Percentiles rank a stretch among this genome's conserved stretches.
phyloP scores from a whole-genome alignment of 2,888 invertebrate genomes.

The Meandrusa payeni region DNA sequence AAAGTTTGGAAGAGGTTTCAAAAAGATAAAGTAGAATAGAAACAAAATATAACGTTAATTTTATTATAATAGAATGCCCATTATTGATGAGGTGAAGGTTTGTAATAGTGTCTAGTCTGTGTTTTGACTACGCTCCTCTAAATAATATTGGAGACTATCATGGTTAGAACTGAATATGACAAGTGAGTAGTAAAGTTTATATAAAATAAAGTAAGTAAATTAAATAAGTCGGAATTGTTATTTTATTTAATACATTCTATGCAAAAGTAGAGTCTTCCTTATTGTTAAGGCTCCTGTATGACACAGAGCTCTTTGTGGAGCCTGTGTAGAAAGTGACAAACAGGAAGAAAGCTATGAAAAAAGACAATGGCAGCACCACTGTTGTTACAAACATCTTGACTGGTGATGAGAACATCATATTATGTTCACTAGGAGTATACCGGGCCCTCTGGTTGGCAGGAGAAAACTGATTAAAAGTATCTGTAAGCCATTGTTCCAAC shows the following conservation, averaged over 20 bases:
- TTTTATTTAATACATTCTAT: constrained; percentile 14
- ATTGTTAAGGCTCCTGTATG: constrained; percentile 26
- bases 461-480: constrained; percentile 5
- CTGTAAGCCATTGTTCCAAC: constrained; percentile 25
- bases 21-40: constrained; percentile 52
- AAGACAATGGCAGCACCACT: constrained; percentile 28
- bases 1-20: constrained; percentile 69
- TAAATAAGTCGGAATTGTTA: constrained; percentile 14
- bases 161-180: too few relatives aligned
- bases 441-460: not conserved
- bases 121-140: too few relatives aligned
- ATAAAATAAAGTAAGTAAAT: constrained; percentile 9
- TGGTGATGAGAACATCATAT: constrained; percentile 26
- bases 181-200: too few relatives aligned
- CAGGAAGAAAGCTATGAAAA: constrained; percentile 29
- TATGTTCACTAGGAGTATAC: not conserved
- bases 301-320: constrained; percentile 21
- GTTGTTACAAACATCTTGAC: constrained; percentile 28
- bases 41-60: too few relatives aligned
- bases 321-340: constrained; percentile 31
- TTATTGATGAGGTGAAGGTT: too few relatives aligned
- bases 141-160: too few relatives aligned
- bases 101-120: too few relatives aligned
- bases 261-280: constrained; percentile 20
- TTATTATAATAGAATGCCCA: too few relatives aligned